A percentile compares a stretch with the other conserved stretches of the same genome.
phyloP scores from a whole-genome alignment of 2,797 vertebrate genomes.

The Buceros bicornis region DNA sequence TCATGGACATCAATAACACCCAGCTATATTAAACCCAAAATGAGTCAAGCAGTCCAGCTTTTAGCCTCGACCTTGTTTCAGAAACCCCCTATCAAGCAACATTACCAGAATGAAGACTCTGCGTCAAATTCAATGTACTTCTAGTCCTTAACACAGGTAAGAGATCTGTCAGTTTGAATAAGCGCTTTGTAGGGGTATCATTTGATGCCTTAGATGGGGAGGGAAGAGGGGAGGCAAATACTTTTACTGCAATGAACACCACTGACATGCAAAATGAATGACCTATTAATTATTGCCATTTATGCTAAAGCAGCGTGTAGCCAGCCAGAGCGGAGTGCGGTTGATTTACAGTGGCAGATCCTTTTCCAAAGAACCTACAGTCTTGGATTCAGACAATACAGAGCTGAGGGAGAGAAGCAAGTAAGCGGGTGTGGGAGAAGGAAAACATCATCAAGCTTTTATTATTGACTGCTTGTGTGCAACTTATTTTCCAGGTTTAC shows the following conservation, averaged over 20 bases:
- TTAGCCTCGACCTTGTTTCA: conserved; percentile 13
- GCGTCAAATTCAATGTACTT: neutral
- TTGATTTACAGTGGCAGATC: neutral
- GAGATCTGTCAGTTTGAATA: conserved; percentile 29
- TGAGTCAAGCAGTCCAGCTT: neutral
- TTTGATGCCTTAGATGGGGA: neutral
- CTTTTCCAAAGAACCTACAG: neutral
- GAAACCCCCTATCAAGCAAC: neutral
- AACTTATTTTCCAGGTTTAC: neutral
- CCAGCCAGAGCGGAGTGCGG: neutral
- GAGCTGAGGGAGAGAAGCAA: neutral
- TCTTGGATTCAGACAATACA: neutral
- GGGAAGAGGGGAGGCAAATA: neutral
- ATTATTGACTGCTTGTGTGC: neutral
- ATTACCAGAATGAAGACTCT: conserved; percentile 1
- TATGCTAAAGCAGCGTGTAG: neutral
- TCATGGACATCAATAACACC: neutral
- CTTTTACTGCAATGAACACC: conserved; percentile 41
- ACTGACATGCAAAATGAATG: conserved; percentile 22
- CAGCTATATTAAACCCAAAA: neutral
- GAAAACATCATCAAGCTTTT: neutral
- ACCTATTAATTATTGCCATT: conserved; percentile 22
- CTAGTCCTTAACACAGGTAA: neutral
- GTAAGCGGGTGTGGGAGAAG: neutral
- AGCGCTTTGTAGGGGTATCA: conserved; percentile 19